Base-by-base conservation (phyloP, 2,888 invertebrate species). In the Axea sp. region DNA sequence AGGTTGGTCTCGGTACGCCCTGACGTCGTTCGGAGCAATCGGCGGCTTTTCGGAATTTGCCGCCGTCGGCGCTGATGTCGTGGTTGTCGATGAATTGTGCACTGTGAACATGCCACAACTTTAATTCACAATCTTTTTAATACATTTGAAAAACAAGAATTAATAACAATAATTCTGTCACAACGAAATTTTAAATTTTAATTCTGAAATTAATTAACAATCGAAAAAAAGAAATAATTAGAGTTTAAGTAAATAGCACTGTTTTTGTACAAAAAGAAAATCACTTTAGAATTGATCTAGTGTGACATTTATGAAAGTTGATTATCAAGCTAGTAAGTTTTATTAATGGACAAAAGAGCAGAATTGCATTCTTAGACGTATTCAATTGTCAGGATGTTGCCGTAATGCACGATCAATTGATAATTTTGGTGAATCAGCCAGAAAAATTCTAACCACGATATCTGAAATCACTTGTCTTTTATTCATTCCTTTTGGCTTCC, bases 1-100 rank as follows among this genome's bases (percentile, higher is more conserved):
- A 12, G 92, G 92, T 85, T 92, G 92, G 84, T 92, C 92, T 12
- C 90, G 90, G 87, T 92, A 92, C 75, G 91, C 90, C 59, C 78
- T 78, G 5, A 71, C 74, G n/a, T 79, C 78, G 59, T 75, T 79
- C n/a, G 83, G 82, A 2, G 75, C 80, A 51, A 85, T 85, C 37
- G 86, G 84, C 1, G 85, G 84, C 37, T 86, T 86, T 57, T 86
- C 86, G 24, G 76, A 75, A 30, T 73, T 74, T 26, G 75, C 51
- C 60, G 71, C 9, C 37, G 75, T 41, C 33, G 64, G 11, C 49
- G 75, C 24, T 3, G 64, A 37, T 24, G 77, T 30, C 30, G 76
- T 65, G 1, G 75, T 28, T 41, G 65, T 11, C 9, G 73, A 31
- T 33, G 59, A 12, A 49, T 72, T 69, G 30, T 65, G 65, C 2